A percentile compares a stretch with the other conserved stretches of the same genome.
Evolutionary conservation across 2,888 invertebrate genomes (phyloP).

Genomic region (Eurois occulta): DNA sequence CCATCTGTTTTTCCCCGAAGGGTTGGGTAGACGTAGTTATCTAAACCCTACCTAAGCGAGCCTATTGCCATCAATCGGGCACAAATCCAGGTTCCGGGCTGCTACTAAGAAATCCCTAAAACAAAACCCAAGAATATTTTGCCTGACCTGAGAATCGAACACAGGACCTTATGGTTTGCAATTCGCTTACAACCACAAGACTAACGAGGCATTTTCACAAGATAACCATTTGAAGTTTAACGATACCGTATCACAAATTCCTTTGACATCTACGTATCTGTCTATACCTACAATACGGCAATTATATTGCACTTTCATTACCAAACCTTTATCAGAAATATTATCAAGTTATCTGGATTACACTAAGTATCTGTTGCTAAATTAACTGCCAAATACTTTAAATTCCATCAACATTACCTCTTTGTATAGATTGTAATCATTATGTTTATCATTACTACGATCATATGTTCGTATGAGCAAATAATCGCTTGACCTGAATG

Average conservation of each 20-base stretch:
- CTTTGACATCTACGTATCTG: neutral
- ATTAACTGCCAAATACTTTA: conserved; percentile 14
- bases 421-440: conserved; percentile 30
- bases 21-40: neutral
- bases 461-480: conserved; percentile 4
- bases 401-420: conserved; percentile 32
- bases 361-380: conserved; percentile 9
- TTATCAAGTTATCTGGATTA: conserved; percentile 27
- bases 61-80: neutral
- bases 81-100: neutral
- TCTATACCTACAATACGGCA: neutral
- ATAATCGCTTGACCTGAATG: conserved; percentile 53
- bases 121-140: neutral
- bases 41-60: neutral
- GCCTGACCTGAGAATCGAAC: neutral
- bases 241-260: neutral
- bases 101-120: neutral
- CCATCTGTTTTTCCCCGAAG: neutral
- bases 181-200: neutral
- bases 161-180: neutral
- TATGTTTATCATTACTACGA: conserved; percentile 2
- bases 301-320: conserved; percentile 10
- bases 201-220: neutral
- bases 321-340: conserved; percentile 12
- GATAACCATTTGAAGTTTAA: neutral